Evolutionary conservation across 2,113 vertebrate species (phyloP), one percentile per base, ranked within the genome.

Genomic region (Gopherus evgoodei): DNA sequence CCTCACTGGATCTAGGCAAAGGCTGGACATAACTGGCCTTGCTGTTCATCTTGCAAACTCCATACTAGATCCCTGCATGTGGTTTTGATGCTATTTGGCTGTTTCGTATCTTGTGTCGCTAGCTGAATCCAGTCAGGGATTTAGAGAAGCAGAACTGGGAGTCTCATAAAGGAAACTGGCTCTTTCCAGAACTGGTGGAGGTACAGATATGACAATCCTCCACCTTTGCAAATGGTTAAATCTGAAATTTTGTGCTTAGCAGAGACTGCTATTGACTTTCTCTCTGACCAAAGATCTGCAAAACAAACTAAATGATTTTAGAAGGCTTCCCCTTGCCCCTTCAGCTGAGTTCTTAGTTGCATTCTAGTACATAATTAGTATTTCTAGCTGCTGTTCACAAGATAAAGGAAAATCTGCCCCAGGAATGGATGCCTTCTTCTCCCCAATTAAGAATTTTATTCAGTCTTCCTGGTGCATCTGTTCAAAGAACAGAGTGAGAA

Each of bases 401-500:
- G 2, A 38, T 57, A 72, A 62, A 16, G 21, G 83, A 16, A 21
- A 24, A 29, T 91, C 29, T 88, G 6, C 56, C 6, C 27, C 72
- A 79, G 62, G 56, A 90, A 53, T 3, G 44, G 59, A 72, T 81
- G 44, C 54, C 50, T 47, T 17, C 65, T 91, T 89, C 52, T 94
- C 42, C 82, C 50, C 76, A 17, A 0, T 85, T 95, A 83, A 84
- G 86, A 1, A 0, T 86, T 49, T 62, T 56, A 10, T 12, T 27
- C 59, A 4, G 57, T 38, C 19, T 89, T 91, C 87, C 81, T 25
- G 1, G 52, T 75, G 38, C 10, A 83, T 78, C 50, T 80, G 65
- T 93, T 94, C 75, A 81, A 94, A 95, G 82, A 50, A 21, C 1
- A 3, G 95, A 90, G 59, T 90, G 88, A 93, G 93, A 89, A 96